Evolutionary conservation across 2,888 invertebrate genomes (phyloP), one percentile per base, ranked within the genome.

Genomic region (Amblyteles armatorius): DNA sequence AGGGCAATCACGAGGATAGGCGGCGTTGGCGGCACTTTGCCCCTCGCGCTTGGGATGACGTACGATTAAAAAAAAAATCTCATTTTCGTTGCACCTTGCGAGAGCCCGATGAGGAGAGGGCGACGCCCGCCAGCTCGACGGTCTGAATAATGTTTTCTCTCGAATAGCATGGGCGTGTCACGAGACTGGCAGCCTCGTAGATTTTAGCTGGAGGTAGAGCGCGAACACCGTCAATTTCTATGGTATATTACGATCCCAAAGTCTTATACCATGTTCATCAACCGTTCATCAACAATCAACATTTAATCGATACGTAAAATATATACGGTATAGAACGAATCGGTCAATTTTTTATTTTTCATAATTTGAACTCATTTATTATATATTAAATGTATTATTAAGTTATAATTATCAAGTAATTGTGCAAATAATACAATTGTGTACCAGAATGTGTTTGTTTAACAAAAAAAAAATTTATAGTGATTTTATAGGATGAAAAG

Each of bases 31-130:
- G 81, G 81, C 76, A 79, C 74, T 79, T 88, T 86, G 84, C 84
- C 84, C 84, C 82, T 84, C 81, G 71, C 83, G 79, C 84, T 77
- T 69, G 83, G 88, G 90, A 91, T 91, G 92, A 91, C 91, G 90
- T 89, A 89, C 88, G 91, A 91, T 91, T 91, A 11, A 57, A 92
- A 92, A 84, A 83, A 82, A 92, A 92, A 92, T 92, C 92, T 92
- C 92, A 92, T 92, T 92, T 92, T 92, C 92, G 92, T 91, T 92
- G 92, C 92, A 92, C 92, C 92, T 92, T 92, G 92, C 91, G 89
- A 89, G 88, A 84, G 87, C 81, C 63, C 73, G 80, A 73, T 60
- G 80, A 80, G 48, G 77, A 72, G 76, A 73, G 85, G 82, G 88
- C 89, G 89, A 89, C 90, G 90, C 90, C 90, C 83, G 90, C 88